Conservation (phyloP, 2,797 vertebrate species). For the Danio aesculapii region DNA sequence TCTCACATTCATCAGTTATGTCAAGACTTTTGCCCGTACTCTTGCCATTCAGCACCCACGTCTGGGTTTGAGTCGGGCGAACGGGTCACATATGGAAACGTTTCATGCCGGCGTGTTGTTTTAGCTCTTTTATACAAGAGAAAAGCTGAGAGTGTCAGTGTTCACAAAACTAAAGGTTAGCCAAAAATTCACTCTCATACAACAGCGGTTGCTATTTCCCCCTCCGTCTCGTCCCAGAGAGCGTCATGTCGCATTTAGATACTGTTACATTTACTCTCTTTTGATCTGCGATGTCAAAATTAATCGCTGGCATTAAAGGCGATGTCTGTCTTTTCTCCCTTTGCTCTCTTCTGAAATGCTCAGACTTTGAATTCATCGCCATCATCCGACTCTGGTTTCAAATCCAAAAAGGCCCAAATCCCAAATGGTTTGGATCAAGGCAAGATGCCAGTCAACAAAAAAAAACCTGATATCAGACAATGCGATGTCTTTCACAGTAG, state of each 20-base stretch:
- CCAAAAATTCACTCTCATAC: conserved; percentile 57
- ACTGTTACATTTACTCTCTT: conserved; percentile 56
- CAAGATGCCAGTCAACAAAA: conserved; percentile 62
- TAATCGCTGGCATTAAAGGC: conserved; percentile 61
- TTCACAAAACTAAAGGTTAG: conserved; percentile 66
- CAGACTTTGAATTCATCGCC: conserved; percentile 68
- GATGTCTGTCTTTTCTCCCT: conserved; percentile 57
- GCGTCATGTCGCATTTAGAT: conserved; percentile 53
- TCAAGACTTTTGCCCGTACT: conserved; percentile 17
- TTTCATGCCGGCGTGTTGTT: conserved; percentile 77
- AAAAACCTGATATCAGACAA: conserved; percentile 68
- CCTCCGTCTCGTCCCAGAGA: conserved; percentile 18
- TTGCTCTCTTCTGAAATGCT: conserved; percentile 54
- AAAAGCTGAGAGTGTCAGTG: conserved; percentile 70
- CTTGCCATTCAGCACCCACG: conserved; percentile 41
- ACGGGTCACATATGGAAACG: conserved; percentile 79
- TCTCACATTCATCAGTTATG: neutral
- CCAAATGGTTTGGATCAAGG: conserved; percentile 67
- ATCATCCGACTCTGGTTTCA: conserved; percentile 70
- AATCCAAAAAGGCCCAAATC: conserved; percentile 64
- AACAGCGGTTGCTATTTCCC: conserved; percentile 30
- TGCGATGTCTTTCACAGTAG: conserved; percentile 69
- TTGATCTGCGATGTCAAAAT: conserved; percentile 66
- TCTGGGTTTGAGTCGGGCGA: conserved; percentile 67
- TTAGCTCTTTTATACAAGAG: conserved; percentile 69